Percentiles rank a stretch among this genome's conserved stretches.
These are phyloP conservation scores for Palythoa caribaeorum DNA, from an alignment of 92 coral and sea anemone genomes.

Conservation along the genomic window DNA sequence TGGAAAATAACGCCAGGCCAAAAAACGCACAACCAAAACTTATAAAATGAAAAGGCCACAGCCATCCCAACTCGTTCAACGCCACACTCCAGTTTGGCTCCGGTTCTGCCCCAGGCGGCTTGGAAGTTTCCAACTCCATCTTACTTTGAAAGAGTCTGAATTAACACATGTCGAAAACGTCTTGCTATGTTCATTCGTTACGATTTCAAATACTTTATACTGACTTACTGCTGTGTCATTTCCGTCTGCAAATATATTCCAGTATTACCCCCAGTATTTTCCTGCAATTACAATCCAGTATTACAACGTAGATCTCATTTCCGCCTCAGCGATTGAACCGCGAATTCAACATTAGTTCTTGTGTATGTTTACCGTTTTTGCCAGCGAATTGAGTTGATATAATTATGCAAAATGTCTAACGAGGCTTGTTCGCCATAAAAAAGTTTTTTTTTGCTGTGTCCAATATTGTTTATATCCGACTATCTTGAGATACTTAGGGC, in stretches of 20 bases:
- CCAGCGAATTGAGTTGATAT: not conserved
- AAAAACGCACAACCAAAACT: constrained; percentile 33
- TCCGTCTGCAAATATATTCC: not conserved
- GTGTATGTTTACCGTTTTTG: not conserved
- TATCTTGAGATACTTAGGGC: not conserved
- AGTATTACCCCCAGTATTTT: not conserved
- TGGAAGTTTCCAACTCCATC: constrained; percentile 18
- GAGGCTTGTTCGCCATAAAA: not conserved
- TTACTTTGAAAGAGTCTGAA: not conserved
- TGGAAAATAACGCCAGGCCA: constrained; percentile 25
- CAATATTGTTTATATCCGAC: not conserved
- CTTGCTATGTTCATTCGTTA: not conserved
- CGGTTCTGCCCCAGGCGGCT: not conserved
- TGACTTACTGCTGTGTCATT: constrained; percentile 16
- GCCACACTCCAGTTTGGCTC: constrained; percentile 31
- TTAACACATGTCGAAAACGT: not conserved
- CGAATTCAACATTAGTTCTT: not conserved
- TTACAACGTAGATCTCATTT: not conserved
- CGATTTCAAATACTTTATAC: not conserved
- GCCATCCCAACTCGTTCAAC: not conserved
- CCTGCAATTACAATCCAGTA: not conserved
- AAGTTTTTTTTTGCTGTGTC: not conserved
- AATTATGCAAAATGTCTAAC: not conserved
- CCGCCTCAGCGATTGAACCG: not conserved
- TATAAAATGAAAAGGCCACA: constrained; percentile 40